A percentile compares a stretch with the other conserved stretches of the same genome.
phyloP scores from a whole-genome alignment of 2,797 vertebrate species.

The Gymnoscopelus microlampas region DNA sequence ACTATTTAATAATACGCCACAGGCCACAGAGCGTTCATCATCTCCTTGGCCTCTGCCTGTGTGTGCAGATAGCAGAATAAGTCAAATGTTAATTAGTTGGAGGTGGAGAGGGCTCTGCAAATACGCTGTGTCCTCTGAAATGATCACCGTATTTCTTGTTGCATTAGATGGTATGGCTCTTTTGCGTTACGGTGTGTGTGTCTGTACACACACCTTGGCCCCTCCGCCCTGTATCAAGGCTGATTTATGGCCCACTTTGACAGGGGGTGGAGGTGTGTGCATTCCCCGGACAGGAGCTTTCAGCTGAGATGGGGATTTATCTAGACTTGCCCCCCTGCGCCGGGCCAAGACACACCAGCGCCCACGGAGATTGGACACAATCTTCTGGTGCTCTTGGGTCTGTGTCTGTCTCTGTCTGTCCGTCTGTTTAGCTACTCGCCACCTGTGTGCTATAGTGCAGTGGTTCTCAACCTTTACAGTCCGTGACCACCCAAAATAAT shows the following conservation, averaged over 20 bases:
- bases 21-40: conserved; percentile 19
- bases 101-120: conserved; percentile 41
- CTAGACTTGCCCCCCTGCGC: conserved; percentile 37
- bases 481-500: too few relatives aligned
- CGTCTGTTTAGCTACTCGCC: too few relatives aligned
- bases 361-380: neutral
- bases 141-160: conserved; percentile 52
- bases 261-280: conserved; percentile 49
- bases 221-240: conserved; percentile 26
- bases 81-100: conserved; percentile 62
- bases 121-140: conserved; percentile 70
- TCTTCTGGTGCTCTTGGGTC: too few relatives aligned
- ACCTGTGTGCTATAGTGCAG: too few relatives aligned
- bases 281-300: conserved; percentile 46
- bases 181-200: conserved; percentile 43
- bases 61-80: conserved; percentile 59
- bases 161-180: conserved; percentile 27
- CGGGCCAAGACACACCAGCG: conserved; percentile 1
- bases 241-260: conserved; percentile 69
- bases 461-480: too few relatives aligned
- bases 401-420: too few relatives aligned
- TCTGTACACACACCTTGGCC: conserved; percentile 25
- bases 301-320: conserved; percentile 63
- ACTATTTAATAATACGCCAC: too few relatives aligned
- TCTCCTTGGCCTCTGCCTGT: conserved; percentile 9